Percentiles rank a stretch among this genome's conserved stretches.
Conservation (phyloP, 2,888 invertebrate species). For the Mesorhabditis belari region DNA sequence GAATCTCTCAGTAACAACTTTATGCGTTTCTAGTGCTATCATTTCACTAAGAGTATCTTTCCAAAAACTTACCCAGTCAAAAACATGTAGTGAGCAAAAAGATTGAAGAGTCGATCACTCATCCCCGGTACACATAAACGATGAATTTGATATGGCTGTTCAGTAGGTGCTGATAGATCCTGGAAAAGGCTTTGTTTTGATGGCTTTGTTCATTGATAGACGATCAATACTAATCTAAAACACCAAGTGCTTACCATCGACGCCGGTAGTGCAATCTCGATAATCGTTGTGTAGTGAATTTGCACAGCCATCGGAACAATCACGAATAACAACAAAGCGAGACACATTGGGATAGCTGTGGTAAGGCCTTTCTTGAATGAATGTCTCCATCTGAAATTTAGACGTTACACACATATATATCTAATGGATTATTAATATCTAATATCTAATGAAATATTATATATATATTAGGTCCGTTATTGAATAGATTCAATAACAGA, state of each 20-base stretch:
- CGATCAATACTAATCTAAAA: background rate
- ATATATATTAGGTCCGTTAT: too few species aligned
- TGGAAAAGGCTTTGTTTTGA: background rate
- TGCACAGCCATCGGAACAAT: slow-evolving; percentile 9
- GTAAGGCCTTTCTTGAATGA: slow-evolving; percentile 2
- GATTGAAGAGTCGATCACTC: slow-evolving; percentile 20
- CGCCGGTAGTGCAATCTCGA: background rate
- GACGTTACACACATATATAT: too few species aligned
- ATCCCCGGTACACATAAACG: slow-evolving; percentile 20
- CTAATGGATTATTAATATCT: too few species aligned
- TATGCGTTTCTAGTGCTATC: too few species aligned
- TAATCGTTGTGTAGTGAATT: background rate
- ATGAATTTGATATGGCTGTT: background rate
- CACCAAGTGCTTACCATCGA: background rate
- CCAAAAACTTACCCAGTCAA: slow-evolving; percentile 13
- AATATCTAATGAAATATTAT: too few species aligned
- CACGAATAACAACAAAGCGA: slow-evolving; percentile 7
- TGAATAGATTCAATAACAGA: too few species aligned
- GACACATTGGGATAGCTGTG: background rate
- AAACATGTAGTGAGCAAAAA: slow-evolving; percentile 39
- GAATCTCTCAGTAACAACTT: background rate
- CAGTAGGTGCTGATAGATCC: background rate
- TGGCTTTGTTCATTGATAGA: background rate
- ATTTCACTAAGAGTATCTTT: background rate
- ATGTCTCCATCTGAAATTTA: slow-evolving; percentile 5